These are phyloP conservation scores for Emmelina monodactyla DNA, from an alignment of 2,888 invertebrate genomes.

Conservation along the genomic window DNA sequence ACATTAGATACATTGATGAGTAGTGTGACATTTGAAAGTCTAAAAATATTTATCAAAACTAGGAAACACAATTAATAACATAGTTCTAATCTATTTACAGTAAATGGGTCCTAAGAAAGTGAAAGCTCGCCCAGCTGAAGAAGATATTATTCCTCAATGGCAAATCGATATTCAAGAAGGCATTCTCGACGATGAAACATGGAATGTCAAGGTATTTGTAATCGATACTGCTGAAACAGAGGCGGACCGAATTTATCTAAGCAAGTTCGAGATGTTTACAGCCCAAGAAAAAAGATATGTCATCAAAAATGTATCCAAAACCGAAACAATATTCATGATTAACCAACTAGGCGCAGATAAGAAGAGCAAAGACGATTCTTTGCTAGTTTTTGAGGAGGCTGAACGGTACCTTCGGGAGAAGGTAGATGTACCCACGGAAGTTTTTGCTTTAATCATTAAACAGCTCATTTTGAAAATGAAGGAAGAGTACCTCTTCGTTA, in stretches of 20 bases:
- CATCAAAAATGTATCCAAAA: slow-evolving; percentile 51
- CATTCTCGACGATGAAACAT: slow-evolving; percentile 32
- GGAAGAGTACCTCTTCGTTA: slow-evolving; percentile 46
- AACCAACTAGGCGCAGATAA: slow-evolving; percentile 53
- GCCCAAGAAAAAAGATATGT: slow-evolving; percentile 49
- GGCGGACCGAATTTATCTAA: slow-evolving; percentile 46
- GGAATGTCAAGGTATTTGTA: slow-evolving; percentile 42
- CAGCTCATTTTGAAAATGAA: slow-evolving; percentile 52
- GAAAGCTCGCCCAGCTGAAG: slow-evolving; percentile 19
- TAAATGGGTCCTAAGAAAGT: slow-evolving; percentile 40
- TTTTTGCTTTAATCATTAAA: slow-evolving; percentile 47
- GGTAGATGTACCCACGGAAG: slow-evolving; percentile 43
- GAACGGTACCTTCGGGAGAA: slow-evolving; percentile 44
- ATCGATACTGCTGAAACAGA: slow-evolving; percentile 49
- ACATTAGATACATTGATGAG: too few species aligned
- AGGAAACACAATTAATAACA: too few species aligned
- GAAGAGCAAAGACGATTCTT: slow-evolving; percentile 43
- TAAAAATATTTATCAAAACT: too few species aligned
- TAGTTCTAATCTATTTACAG: too few species aligned
- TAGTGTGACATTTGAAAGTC: too few species aligned
- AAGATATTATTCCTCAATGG: slow-evolving; percentile 39
- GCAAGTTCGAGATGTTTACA: slow-evolving; percentile 45
- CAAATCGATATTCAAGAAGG: slow-evolving; percentile 34
- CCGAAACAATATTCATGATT: slow-evolving; percentile 55
- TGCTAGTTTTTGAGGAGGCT: slow-evolving; percentile 50